These are phyloP conservation scores for Clarias platycephalus DNA, from an alignment of 2,797 vertebrate species.

Conservation along the genomic window DNA sequence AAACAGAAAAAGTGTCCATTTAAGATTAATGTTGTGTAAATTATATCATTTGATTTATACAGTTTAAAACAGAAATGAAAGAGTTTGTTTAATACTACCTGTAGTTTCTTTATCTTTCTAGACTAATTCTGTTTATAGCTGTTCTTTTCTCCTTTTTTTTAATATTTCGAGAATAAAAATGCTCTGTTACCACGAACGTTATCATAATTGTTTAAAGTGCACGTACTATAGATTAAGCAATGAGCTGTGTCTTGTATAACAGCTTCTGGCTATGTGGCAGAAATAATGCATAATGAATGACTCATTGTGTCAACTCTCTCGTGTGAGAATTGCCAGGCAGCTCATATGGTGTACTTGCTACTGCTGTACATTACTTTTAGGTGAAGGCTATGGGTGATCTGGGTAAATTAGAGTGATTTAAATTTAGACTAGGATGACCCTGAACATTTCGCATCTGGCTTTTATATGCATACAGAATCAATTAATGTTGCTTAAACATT, in stretches of 20 bases:
- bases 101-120: not conserved
- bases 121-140: not conserved
- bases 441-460: not conserved
- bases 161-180: not conserved
- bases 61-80: not conserved
- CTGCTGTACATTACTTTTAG: not conserved
- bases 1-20: not conserved
- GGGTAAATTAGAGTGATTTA: not conserved
- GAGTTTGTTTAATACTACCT: not conserved
- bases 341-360: not conserved
- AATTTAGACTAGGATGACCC: not conserved
- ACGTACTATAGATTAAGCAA: not conserved
- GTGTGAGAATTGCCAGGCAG: not conserved
- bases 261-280: not conserved
- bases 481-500: not conserved
- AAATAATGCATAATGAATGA: not conserved
- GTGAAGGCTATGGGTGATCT: not conserved
- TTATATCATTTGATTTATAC: not conserved
- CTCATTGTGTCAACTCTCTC: not conserved
- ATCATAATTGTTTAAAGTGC: not conserved
- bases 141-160: not conserved
- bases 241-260: not conserved
- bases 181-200: not conserved
- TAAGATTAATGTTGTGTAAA: not conserved
- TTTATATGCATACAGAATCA: not conserved